These are phyloP conservation scores for Bombus difficillimus DNA, from an alignment of 1,140 invertebrate genomes.

Conservation along the genomic window DNA sequence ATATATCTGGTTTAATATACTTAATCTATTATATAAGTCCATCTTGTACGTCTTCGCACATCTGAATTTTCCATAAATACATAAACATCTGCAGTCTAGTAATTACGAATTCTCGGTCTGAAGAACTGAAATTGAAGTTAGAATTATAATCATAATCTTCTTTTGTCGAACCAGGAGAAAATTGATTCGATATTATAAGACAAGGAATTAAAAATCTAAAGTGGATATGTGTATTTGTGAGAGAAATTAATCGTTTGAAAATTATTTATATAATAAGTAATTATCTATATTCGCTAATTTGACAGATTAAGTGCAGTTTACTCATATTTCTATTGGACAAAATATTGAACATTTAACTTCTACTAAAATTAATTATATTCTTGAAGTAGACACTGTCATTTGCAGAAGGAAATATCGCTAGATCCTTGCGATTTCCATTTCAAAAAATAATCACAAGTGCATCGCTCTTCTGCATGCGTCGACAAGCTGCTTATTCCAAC, in stretches of 20 bases:
- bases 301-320: neutral
- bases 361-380: neutral
- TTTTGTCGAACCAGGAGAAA: too few relatives aligned
- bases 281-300: neutral
- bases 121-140: too few relatives aligned
- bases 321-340: neutral
- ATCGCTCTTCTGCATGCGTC: neutral
- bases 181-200: neutral
- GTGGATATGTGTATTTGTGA: neutral
- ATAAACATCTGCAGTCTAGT: too few relatives aligned
- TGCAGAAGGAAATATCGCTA: neutral
- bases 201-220: neutral
- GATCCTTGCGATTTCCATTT: neutral
- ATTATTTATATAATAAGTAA: neutral
- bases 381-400: neutral
- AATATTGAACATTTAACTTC: neutral
- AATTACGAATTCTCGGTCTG: too few relatives aligned
- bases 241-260: neutral
- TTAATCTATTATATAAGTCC: too few relatives aligned
- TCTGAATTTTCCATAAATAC: too few relatives aligned
- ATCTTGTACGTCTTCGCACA: too few relatives aligned
- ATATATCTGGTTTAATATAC: too few relatives aligned
- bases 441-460: slow-evolving; percentile 17
- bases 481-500: slow-evolving; percentile 27
- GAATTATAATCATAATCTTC: too few relatives aligned